Evolutionary conservation across 2,888 invertebrate genomes (phyloP), one percentile per base, ranked within the genome.

Genomic region (Smittia sp.): DNA sequence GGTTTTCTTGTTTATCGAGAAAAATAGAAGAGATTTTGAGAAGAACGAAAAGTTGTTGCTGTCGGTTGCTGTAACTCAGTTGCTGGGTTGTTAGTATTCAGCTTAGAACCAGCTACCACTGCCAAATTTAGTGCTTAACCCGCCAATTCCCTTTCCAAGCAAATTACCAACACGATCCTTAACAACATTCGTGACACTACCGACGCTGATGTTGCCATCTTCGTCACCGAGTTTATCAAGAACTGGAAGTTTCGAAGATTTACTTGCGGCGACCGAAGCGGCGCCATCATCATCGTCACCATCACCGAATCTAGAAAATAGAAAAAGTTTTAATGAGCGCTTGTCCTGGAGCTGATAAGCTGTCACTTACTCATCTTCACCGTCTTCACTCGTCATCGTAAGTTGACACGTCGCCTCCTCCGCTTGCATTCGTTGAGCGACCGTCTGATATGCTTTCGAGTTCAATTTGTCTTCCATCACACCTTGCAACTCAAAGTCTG

Each of bases 401-500:
- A 95, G 85, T 77, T 93, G 92, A 86, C 95, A 94, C 3, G 96
- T 94, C 73, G 96, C 95, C 84, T 98, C 97, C 81, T 96, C 96
- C 22, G 98, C 94, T 84, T 96, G 95, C 91, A 99, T 93, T 78
- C 99, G 88, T 77, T 92, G 91, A 74, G 92, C 90, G 78, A 98
- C 92, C 75, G 89, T 91, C 84, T 96, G 94, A 86, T 98, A 98
- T 77, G 90, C 89, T 85, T 97, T 97, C 75, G 94, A 95, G 85
- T 97, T 96, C 74, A 99, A 85, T 82, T 95, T 94, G 81, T 98
- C 97, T 80, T 98, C 98, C 83, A 96, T 94, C 62, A 99, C 97
- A 76, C 98, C 98, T 85, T 99, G 98, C 75, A 99, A 88, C 85
- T 98, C 98, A 84, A 98, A 99, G 84, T 99, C 98, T 66, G 96